Conservation (phyloP, 1,140 invertebrate species). For the Ceratosolen fusciceps region DNA sequence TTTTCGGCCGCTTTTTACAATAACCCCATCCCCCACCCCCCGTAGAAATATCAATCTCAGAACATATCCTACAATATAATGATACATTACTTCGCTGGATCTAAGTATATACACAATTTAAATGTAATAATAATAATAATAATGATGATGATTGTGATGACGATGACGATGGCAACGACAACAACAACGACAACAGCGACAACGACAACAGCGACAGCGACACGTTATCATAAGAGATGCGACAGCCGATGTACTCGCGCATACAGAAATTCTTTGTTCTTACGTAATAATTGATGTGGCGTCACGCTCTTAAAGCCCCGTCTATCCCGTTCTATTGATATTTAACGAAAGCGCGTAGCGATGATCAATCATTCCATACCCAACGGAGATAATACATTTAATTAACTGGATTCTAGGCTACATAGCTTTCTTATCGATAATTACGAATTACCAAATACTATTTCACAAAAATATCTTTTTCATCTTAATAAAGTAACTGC, state of each 20-base stretch:
- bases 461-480: no score
- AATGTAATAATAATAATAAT: background rate
- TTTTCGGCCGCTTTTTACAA: background rate
- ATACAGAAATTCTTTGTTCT: background rate
- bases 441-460: background rate
- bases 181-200: no score
- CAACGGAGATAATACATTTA: no score
- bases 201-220: no score
- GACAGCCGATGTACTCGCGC: background rate
- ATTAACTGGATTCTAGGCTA: background rate
- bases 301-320: background rate
- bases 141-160: no score
- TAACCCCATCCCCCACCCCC: no score
- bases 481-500: no score
- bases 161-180: no score
- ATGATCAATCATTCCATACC: background rate
- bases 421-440: no score
- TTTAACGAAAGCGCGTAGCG: background rate
- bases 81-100: no score
- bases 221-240: background rate
- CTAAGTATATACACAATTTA: background rate
- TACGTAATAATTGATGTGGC: background rate
- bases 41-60: no score
- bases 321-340: background rate
- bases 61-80: no score